Conservation (phyloP, 2,113 vertebrate genomes). For the Empidonax traillii region DNA sequence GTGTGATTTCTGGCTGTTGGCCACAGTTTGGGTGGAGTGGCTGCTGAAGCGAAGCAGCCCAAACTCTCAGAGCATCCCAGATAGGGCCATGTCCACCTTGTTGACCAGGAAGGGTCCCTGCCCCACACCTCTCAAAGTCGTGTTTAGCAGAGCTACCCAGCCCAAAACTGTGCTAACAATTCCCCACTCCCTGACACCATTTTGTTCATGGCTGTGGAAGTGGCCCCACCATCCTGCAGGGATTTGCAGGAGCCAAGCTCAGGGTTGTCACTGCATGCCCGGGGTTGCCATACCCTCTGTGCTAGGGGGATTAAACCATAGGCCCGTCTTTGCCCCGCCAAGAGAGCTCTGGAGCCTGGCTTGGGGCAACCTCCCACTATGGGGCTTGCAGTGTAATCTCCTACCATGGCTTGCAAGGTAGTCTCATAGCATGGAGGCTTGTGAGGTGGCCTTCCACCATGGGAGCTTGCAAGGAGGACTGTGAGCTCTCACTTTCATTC, state of each 20-base stretch:
- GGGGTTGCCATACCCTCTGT: background rate
- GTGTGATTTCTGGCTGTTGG: background rate
- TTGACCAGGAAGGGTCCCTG: background rate
- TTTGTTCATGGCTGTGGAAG: background rate
- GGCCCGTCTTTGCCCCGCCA: background rate
- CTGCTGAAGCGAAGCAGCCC: background rate
- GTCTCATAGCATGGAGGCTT: background rate
- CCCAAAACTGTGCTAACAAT: background rate
- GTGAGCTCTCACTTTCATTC: background rate
- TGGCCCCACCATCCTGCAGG: fast-evolving
- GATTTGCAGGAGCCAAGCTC: background rate
- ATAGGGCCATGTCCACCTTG: background rate
- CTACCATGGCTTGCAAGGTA: background rate
- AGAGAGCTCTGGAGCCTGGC: background rate
- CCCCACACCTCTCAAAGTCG: background rate
- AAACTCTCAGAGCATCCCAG: background rate
- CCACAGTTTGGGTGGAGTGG: background rate
- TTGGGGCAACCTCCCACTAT: background rate
- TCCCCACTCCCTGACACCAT: background rate
- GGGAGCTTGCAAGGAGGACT: background rate
- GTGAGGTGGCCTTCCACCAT: background rate
- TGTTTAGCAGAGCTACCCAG: background rate
- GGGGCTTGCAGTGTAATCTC: background rate
- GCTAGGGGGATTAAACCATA: background rate
- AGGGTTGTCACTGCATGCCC: fast-evolving